phyloP scores from a whole-genome alignment of 1,140 invertebrate species.

The Conus ventricosus region DNA sequence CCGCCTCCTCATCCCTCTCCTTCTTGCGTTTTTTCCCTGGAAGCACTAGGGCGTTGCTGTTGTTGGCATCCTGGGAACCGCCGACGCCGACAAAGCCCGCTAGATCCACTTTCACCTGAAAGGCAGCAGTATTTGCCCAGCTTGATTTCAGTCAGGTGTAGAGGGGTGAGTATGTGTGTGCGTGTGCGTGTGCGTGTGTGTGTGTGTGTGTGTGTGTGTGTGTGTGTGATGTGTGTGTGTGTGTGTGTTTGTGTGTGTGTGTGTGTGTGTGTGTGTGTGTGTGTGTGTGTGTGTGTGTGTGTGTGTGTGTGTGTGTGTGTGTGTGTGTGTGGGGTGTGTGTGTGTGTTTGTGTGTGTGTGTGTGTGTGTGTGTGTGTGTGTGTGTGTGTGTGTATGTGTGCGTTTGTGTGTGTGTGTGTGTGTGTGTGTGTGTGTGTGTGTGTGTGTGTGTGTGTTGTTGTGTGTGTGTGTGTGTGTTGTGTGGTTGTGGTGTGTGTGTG shows the following conservation, averaged over 20 bases:
- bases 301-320: too few relatives aligned
- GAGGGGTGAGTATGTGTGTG: too few relatives aligned
- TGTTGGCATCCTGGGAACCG: slow-evolving; percentile 44
- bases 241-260: background rate
- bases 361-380: background rate
- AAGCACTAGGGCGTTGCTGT: slow-evolving; percentile 86
- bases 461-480: too few relatives aligned
- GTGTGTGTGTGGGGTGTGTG: too few relatives aligned
- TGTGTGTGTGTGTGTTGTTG: background rate
- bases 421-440: too few relatives aligned
- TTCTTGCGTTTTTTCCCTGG: slow-evolving; percentile 89
- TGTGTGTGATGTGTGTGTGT: too few relatives aligned
- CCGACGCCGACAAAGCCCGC: slow-evolving; percentile 17
- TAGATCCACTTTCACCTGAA: slow-evolving; percentile 58
- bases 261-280: too few relatives aligned
- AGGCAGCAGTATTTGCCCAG: background rate
- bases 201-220: too few relatives aligned
- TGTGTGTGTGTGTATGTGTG: too few relatives aligned
- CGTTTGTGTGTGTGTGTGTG: background rate
- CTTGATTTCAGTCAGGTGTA: too few relatives aligned
- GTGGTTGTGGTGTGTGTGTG: too few relatives aligned
- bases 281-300: background rate
- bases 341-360: too few relatives aligned
- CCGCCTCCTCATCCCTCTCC: slow-evolving; percentile 79
- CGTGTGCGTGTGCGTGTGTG: background rate